phyloP scores from a whole-genome alignment of 1,140 invertebrate genomes.

The Eupristina koningsbergeri region DNA sequence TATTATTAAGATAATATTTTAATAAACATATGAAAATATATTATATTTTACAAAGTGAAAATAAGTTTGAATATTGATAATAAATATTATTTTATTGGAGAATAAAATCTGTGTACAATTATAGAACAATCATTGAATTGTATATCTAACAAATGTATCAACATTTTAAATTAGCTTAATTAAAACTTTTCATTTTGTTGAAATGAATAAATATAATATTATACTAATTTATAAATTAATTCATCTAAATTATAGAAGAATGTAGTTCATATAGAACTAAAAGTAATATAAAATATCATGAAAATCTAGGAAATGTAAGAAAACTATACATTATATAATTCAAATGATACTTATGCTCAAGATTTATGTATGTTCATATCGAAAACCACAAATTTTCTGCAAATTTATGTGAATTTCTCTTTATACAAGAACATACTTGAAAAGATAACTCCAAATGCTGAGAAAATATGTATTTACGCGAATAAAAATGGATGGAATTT shows the following conservation, averaged over 20 bases:
- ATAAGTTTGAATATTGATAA: neutral
- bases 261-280: neutral
- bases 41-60: neutral
- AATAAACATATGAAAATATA: neutral
- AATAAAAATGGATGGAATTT: constrained; percentile 51
- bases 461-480: constrained; percentile 27
- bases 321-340: constrained; percentile 18
- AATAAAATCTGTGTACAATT: too few relatives aligned
- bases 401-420: constrained; percentile 50
- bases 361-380: neutral
- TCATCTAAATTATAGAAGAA: neutral
- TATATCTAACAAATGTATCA: neutral
- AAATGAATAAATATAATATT: neutral
- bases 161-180: neutral
- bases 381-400: constrained; percentile 40
- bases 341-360: constrained; percentile 1
- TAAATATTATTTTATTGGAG: neutral
- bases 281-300: constrained; percentile 1
- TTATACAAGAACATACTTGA: constrained; percentile 51
- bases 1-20: too few relatives aligned
- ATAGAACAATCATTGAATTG: neutral
- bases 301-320: neutral
- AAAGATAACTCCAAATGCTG: constrained; percentile 37
- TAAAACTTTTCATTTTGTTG: neutral
- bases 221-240: neutral